Percentiles rank a stretch among this genome's conserved stretches.
These are phyloP conservation scores for Lasioglossum marginatum DNA, from an alignment of 2,888 invertebrate species.

Conservation along the genomic window DNA sequence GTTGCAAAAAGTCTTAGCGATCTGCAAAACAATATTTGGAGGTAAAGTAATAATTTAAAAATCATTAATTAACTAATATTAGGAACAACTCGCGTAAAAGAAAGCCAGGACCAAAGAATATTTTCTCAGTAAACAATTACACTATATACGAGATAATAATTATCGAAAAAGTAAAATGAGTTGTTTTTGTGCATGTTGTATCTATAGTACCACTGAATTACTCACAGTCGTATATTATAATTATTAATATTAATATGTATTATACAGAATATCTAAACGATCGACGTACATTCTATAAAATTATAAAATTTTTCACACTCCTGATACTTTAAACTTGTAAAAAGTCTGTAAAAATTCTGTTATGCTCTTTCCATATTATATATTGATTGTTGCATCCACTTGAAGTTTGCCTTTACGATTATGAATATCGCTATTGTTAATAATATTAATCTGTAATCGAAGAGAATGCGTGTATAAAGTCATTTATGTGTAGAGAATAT, in stretches of 20 bases:
- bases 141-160: neutral
- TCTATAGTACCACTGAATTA: conserved; percentile 8
- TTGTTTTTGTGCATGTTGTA: conserved; percentile 34
- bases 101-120: neutral
- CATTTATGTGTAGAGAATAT: conserved; percentile 42
- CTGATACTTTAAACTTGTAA: neutral
- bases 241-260: conserved; percentile 29
- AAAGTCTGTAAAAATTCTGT: neutral
- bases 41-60: conserved; percentile 68
- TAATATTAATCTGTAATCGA: conserved; percentile 18
- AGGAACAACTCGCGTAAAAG: neutral
- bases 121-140: neutral
- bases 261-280: conserved; percentile 22
- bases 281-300: conserved; percentile 29
- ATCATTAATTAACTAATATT: neutral
- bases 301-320: conserved; percentile 16
- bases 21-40: conserved; percentile 77
- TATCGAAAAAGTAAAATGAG: neutral
- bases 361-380: conserved; percentile 15
- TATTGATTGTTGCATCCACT: conserved; percentile 34
- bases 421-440: neutral
- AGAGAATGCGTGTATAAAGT: conserved; percentile 41
- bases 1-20: conserved; percentile 70
- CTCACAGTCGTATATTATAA: conserved; percentile 10
- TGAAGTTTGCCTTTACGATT: conserved; percentile 22